Conservation (phyloP, 2,797 vertebrate genomes). For the Sebastes vulpes region DNA sequence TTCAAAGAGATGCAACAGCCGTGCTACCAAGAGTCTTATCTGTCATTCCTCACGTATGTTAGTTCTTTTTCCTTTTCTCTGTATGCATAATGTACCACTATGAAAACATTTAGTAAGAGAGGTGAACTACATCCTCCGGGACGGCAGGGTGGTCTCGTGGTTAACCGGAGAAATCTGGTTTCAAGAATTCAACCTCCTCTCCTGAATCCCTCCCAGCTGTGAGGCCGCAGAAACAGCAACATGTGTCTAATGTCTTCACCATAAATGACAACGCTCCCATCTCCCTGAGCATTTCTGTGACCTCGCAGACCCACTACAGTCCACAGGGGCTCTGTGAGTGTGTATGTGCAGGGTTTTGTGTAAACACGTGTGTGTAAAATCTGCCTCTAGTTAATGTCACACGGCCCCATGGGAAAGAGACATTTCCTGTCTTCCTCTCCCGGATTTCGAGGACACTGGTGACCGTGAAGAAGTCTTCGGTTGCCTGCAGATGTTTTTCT, state of each 20-base stretch:
- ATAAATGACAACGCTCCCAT: slow-evolving; percentile 17
- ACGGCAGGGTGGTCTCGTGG: neutral
- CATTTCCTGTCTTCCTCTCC: slow-evolving; percentile 58
- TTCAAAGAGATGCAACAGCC: neutral
- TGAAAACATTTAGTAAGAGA: neutral
- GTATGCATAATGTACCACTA: neutral
- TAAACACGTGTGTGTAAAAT: slow-evolving; percentile 42
- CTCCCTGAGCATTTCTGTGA: slow-evolving; percentile 7
- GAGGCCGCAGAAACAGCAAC: slow-evolving; percentile 23
- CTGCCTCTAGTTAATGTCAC: slow-evolving; percentile 62
- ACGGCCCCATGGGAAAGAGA: slow-evolving; percentile 44
- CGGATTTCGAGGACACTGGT: slow-evolving; percentile 2
- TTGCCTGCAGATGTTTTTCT: slow-evolving; percentile 39
- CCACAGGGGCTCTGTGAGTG: neutral
- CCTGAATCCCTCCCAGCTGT: slow-evolving; percentile 20
- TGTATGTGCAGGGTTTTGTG: slow-evolving; percentile 29
- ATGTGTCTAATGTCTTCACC: slow-evolving; percentile 35
- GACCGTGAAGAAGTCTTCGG: slow-evolving; percentile 12
- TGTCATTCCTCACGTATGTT: neutral
- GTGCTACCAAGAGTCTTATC: neutral
- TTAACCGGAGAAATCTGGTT: slow-evolving; percentile 1
- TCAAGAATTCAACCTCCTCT: neutral
- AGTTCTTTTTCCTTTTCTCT: neutral
- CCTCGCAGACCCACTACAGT: slow-evolving; percentile 1
- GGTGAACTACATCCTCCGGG: neutral